Evolutionary conservation across 2,888 invertebrate species (phyloP), one percentile per base, ranked within the genome.

Genomic region (Hecatera dysodea): DNA sequence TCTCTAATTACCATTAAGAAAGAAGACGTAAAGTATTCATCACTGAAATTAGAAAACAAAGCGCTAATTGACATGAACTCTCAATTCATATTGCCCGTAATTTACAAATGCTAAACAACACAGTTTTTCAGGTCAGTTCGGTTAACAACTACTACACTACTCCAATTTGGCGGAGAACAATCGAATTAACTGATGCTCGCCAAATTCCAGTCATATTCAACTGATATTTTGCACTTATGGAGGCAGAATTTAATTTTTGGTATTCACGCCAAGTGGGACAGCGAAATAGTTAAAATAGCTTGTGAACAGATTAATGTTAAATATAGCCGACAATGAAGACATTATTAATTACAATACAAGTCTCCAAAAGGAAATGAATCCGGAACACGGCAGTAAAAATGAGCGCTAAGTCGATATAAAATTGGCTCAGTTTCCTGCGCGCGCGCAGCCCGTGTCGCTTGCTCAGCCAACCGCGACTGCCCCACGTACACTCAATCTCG

Each of bases 401-500:
- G 81, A 85, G 73, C 80, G 81, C 81, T 83, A 82, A 84, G 84
- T 81, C 79, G 69, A 85, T 87, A 86, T 81, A 74, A 85, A 89
- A 87, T 90, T 85, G 86, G 87, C 81, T 87, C 65, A 62, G 86
- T 87, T 90, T 92, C 90, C 91, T 89, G 90, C 83, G 87, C 85
- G 65, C 85, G 75, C 80, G 59, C 62, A 56, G 19, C 57, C 76
- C 73, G 88, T 78, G 76, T 89, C 77, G 27, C 33, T 69, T 74
- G 89, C 74, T 76, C 90, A 86, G 76, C 86, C 85, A 80, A 73
- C 87, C 92, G 89, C 68, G 86, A 88, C 91, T 83, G 83, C 77
- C 73, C 81, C 91, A 90, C 90, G 91, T 91, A 86, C 82, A 86
- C 84, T 89, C 88, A 82, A 90, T 91, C 92, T 92, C 78, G 90